These are phyloP conservation scores for Lamellibrachia satsuma DNA, from an alignment of 2,888 invertebrate genomes.

Conservation along the genomic window DNA sequence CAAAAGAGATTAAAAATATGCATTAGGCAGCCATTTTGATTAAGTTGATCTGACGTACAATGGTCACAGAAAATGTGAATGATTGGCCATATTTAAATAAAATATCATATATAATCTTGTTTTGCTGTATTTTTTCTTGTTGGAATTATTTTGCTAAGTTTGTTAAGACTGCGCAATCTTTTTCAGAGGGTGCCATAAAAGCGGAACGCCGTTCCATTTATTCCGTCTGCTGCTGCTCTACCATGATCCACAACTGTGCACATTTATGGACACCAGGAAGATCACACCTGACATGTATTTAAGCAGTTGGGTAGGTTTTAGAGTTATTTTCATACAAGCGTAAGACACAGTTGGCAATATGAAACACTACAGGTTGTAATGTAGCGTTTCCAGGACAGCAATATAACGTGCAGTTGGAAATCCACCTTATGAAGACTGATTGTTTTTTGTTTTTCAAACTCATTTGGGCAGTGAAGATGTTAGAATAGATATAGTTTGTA, in stretches of 20 bases:
- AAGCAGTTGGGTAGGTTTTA: constrained; percentile 76
- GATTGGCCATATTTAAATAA: no score
- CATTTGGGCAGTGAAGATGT: no score
- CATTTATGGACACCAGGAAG: constrained; percentile 93
- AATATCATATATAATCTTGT: no score
- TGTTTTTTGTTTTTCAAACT: no score
- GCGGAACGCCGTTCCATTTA: constrained; percentile 71
- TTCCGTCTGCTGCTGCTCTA: constrained; percentile 86
- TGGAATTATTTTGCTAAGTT: no score
- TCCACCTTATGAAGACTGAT: no score
- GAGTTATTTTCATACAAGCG: no score
- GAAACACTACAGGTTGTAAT: no score
- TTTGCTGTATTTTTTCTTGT: no score
- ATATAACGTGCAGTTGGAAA: not conserved
- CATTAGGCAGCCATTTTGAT: not conserved
- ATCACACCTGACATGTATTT: constrained; percentile 92
- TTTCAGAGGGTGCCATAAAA: constrained; percentile 68
- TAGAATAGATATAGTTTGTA: no score
- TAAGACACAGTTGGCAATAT: no score
- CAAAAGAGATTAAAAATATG: no score
- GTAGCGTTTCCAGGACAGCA: not conserved
- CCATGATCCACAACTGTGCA: constrained; percentile 97
- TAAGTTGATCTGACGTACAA: not conserved
- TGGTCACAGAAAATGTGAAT: not conserved
- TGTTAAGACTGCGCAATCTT: not conserved